Percentiles rank a stretch among this genome's conserved stretches.
phyloP scores from a whole-genome alignment of 2,888 invertebrate genomes.

The Agrotis segetum region DNA sequence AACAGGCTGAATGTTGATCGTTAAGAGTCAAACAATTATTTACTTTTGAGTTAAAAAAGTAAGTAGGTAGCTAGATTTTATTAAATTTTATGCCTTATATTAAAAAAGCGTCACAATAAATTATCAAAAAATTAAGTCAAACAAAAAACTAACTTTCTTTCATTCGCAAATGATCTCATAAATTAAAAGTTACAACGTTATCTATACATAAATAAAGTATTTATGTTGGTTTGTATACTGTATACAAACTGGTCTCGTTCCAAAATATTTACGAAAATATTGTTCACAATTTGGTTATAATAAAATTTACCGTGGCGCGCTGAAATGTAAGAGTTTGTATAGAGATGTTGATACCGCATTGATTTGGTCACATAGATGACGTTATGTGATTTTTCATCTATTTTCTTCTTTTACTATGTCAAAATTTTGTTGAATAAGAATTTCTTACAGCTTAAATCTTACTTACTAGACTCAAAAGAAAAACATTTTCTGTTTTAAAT shows the following conservation, averaged over 20 bases:
- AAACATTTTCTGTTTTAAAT: too few relatives aligned
- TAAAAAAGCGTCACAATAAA: constrained; percentile 6
- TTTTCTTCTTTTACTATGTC: too few relatives aligned
- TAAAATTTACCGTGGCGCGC: constrained; percentile 84
- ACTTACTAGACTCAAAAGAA: too few relatives aligned
- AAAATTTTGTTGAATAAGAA: too few relatives aligned
- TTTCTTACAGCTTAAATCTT: too few relatives aligned
- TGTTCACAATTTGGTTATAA: constrained; percentile 88
- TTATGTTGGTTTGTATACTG: constrained; percentile 78
- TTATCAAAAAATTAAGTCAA: constrained; percentile 29
- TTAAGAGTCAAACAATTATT: too few relatives aligned
- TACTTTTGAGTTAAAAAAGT: too few relatives aligned
- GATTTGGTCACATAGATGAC: background rate
- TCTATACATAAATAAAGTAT: constrained; percentile 71
- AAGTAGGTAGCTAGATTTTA: too few relatives aligned
- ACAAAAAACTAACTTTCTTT: constrained; percentile 43
- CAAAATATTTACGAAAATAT: constrained; percentile 90
- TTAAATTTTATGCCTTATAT: too few relatives aligned
- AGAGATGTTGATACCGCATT: constrained; percentile 76
- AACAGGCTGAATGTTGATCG: too few relatives aligned
- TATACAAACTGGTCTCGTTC: constrained; percentile 84
- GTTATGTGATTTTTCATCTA: too few relatives aligned
- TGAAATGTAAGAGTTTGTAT: constrained; percentile 68
- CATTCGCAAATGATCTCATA: constrained; percentile 52
- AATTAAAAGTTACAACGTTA: constrained; percentile 59